Conservation (phyloP, 2,797 vertebrate species). For the Helostoma temminkii region DNA sequence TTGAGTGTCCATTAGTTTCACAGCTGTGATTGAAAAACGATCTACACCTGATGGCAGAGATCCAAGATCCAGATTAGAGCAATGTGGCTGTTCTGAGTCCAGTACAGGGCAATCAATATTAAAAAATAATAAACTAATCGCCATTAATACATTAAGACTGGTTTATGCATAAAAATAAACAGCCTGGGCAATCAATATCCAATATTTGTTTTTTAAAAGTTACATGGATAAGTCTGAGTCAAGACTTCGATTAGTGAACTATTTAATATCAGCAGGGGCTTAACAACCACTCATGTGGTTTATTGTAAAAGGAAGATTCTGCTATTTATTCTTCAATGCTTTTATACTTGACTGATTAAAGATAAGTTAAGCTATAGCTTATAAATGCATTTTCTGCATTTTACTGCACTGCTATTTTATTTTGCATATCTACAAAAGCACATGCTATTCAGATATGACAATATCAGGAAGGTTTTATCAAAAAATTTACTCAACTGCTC, state of each 20-base stretch:
- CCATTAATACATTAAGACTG: too few relatives aligned
- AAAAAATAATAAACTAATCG: not conserved
- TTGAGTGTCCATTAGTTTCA: slow-evolving; percentile 24
- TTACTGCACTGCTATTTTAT: not conserved
- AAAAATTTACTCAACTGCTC: not conserved
- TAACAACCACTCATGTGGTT: too few relatives aligned
- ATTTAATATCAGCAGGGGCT: too few relatives aligned
- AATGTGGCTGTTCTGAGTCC: not conserved
- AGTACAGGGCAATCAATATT: not conserved
- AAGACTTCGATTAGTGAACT: too few relatives aligned
- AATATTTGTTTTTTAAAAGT: not conserved
- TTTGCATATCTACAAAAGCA: slow-evolving; percentile 5
- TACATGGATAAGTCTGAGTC: too few relatives aligned
- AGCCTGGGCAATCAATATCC: not conserved
- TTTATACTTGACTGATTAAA: not conserved
- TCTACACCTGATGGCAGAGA: slow-evolving; percentile 1
- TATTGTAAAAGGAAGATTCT: not conserved
- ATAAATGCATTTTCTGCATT: slow-evolving; percentile 15
- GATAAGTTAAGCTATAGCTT: not conserved
- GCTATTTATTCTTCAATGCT: not conserved
- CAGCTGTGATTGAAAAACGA: slow-evolving; percentile 12
- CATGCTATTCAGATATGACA: not conserved
- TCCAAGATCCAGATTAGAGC: slow-evolving; percentile 11
- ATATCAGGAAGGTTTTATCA: slow-evolving; percentile 11
- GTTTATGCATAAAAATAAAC: not conserved